These are phyloP conservation scores for Lichenostomus cassidix DNA, from an alignment of 2,113 vertebrate species.

Conservation along the genomic window DNA sequence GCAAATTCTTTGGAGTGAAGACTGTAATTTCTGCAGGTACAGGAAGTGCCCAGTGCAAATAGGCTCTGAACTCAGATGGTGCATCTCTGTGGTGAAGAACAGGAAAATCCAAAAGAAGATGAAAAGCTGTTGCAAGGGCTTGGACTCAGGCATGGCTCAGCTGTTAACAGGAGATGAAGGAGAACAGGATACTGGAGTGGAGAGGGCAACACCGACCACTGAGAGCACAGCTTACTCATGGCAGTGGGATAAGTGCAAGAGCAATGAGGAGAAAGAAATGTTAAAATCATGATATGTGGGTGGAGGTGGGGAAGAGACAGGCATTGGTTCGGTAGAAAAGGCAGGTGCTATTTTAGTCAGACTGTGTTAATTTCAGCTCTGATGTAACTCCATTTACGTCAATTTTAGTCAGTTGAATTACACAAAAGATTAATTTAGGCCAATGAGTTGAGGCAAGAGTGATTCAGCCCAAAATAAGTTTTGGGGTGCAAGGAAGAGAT, in stretches of 20 bases:
- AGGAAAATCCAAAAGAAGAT: background rate
- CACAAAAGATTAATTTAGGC: slow-evolving; percentile 53
- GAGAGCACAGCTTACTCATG: background rate
- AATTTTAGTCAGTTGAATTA: slow-evolving; percentile 51
- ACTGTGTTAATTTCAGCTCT: slow-evolving; percentile 58
- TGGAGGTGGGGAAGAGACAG: slow-evolving; percentile 15
- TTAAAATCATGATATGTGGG: slow-evolving; percentile 11
- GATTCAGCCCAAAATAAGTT: slow-evolving; percentile 36
- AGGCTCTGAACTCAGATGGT: background rate
- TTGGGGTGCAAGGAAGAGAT: background rate
- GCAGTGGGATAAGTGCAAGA: background rate
- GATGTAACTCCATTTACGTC: slow-evolving; percentile 54
- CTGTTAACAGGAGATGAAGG: background rate
- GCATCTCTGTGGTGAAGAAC: background rate
- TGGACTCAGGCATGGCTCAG: fast-evolving
- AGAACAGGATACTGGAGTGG: background rate
- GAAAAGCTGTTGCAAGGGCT: background rate
- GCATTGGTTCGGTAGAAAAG: background rate
- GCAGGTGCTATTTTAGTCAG: slow-evolving; percentile 61
- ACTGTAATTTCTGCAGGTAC: background rate
- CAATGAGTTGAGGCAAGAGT: slow-evolving; percentile 10
- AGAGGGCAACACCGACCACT: background rate
- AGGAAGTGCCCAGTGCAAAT: background rate
- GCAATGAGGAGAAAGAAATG: background rate
- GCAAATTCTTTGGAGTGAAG: background rate